Evolutionary conservation across 2,888 invertebrate genomes (phyloP), one percentile per base, ranked within the genome.

Genomic region (Lymantria dispar): DNA sequence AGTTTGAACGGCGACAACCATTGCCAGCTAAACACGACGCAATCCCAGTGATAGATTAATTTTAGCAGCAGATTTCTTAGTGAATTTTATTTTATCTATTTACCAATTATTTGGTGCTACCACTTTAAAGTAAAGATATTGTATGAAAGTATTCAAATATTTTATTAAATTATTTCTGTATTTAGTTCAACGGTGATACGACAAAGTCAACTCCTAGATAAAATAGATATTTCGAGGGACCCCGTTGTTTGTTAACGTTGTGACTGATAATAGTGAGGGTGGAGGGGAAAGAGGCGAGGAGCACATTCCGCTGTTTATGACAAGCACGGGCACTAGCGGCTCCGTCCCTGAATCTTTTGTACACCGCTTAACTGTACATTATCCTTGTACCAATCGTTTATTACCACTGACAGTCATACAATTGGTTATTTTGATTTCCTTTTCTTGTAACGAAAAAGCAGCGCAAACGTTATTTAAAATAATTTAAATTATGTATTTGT

Each of bases 1-100:
- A 80, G 90, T 87, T 86, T 82, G 62, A 74, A 68, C 72, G 74
- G 77, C 80, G 83, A 85, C 85, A 85, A 80, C 80, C 74, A 74
- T 74, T 72, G 64, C 70, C 67, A 68, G 67, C 64, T 77, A 74
- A 72, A 71, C 73, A 72, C 71, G 72, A 68, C 68, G 72, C 68
- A 72, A 74, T 75, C 62, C 60, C 57, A 52, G 58, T 63, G 58
- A 71, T 70, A 70, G 71, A 77, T 73, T 69, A 59, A 60, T 60
- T 67, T 62, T 58, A 48, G 50, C 50, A 42, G 46, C 44, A 8
- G 41, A 47, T 48, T 59, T 58, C 44, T 53, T 48, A 54, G 47
- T 43, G 13, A 29, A 47, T 54, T 55, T 51, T 43, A 41, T 62
- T 56, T 48, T 39, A 49, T 46, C 52, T 50, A 36, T 48, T 50